These are phyloP conservation scores for Montipora sp. DNA, from an alignment of 64 coral and sea anemone genomes.

Conservation along the genomic window DNA sequence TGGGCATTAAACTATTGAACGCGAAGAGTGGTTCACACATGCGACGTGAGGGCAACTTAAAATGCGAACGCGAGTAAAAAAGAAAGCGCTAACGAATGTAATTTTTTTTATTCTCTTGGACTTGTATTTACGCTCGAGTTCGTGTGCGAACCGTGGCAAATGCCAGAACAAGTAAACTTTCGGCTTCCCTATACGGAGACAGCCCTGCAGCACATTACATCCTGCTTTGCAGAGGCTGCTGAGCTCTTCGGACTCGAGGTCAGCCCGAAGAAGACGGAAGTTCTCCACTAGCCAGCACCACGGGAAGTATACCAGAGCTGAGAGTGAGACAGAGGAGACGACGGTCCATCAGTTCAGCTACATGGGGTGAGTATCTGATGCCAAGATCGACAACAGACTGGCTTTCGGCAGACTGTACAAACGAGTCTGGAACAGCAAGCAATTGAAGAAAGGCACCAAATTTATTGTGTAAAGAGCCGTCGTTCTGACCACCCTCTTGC, in stretches of 20 bases:
- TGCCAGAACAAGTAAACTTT: too few species aligned
- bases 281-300: not conserved
- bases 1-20: too few species aligned
- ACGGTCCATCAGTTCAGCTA: not conserved
- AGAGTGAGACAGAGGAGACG: not conserved
- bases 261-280: not conserved
- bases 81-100: too few species aligned
- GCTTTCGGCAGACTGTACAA: not conserved
- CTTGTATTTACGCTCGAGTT: too few species aligned
- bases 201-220: not conserved
- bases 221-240: not conserved
- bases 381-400: not conserved
- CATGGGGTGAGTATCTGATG: not conserved
- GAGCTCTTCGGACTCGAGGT: not conserved
- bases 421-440: not conserved
- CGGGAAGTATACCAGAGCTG: not conserved
- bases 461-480: conserved; percentile 13
- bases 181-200: not conserved
- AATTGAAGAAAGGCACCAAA: not conserved
- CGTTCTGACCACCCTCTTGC: not conserved
- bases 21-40: too few species aligned
- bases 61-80: too few species aligned
- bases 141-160: too few species aligned
- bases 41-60: too few species aligned
- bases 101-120: not conserved